A percentile compares a stretch with the other conserved stretches of the same genome.
These are phyloP conservation scores for Leptinotarsa texana DNA, from an alignment of 1,140 invertebrate species.

Conservation along the genomic window DNA sequence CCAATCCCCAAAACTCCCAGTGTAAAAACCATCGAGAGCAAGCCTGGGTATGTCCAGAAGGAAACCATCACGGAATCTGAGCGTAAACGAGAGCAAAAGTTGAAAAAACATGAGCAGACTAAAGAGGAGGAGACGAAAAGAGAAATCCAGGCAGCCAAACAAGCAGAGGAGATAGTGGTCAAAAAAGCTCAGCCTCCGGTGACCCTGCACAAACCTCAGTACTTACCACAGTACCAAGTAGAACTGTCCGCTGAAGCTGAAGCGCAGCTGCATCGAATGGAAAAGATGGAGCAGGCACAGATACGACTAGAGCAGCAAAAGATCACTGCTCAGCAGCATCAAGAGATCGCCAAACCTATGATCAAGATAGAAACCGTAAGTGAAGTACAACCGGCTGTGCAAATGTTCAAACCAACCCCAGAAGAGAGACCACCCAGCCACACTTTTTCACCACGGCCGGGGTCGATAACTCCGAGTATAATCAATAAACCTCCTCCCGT, in stretches of 20 bases:
- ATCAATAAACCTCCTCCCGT: slow-evolving; percentile 69
- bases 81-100: slow-evolving; percentile 21
- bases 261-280: slow-evolving; percentile 43
- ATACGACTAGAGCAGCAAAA: slow-evolving; percentile 37
- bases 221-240: slow-evolving; percentile 49
- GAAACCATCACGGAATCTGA: slow-evolving; percentile 40
- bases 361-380: slow-evolving; percentile 39
- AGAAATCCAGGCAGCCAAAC: slow-evolving; percentile 39
- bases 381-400: not conserved
- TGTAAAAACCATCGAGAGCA: slow-evolving; percentile 35
- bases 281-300: slow-evolving; percentile 38
- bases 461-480: slow-evolving; percentile 64
- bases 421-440: slow-evolving; percentile 55
- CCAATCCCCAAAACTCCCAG: slow-evolving; percentile 32
- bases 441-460: slow-evolving; percentile 47
- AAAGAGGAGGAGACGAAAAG: slow-evolving; percentile 21
- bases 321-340: not conserved
- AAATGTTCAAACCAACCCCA: slow-evolving; percentile 62
- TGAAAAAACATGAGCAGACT: slow-evolving; percentile 25
- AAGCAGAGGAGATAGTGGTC: slow-evolving; percentile 44
- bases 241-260: slow-evolving; percentile 42
- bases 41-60: slow-evolving; percentile 28
- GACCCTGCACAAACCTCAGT: slow-evolving; percentile 62
- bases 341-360: slow-evolving; percentile 34
- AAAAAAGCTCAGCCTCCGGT: slow-evolving; percentile 49